phyloP scores from a whole-genome alignment of 92 coral and sea anemone genomes.

The Nematostella vectensis region DNA sequence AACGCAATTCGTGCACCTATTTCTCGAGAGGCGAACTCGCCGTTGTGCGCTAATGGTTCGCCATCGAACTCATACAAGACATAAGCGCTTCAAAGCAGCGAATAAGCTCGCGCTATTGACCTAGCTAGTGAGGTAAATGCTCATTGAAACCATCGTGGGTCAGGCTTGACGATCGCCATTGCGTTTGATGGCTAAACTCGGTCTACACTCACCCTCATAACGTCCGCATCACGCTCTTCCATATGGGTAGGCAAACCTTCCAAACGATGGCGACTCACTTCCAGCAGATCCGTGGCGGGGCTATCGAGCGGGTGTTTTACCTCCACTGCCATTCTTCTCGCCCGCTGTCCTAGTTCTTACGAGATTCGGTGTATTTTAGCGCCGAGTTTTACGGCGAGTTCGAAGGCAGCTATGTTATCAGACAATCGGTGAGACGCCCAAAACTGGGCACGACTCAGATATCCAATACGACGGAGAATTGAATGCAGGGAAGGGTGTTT shows the following conservation, averaged over 20 bases:
- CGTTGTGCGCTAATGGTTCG: not conserved
- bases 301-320: conserved; percentile 87
- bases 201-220: conserved; percentile 73
- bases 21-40: no score
- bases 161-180: not conserved
- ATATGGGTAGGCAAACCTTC: conserved; percentile 84
- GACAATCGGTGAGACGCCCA: conserved; percentile 68
- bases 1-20: no score
- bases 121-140: not conserved
- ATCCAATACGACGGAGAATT: conserved; percentile 42
- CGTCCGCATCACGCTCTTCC: conserved; percentile 89
- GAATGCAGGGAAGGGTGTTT: conserved; percentile 31
- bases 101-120: not conserved
- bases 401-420: conserved; percentile 45
- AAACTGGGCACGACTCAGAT: conserved; percentile 83
- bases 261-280: conserved; percentile 81
- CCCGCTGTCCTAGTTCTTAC: conserved; percentile 22
- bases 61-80: not conserved
- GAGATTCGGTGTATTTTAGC: not conserved
- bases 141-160: no score
- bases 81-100: no score
- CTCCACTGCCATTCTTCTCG: conserved; percentile 80
- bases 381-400: conserved; percentile 10
- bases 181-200: not conserved
- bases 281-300: conserved; percentile 78